Evolutionary conservation across 92 coral and sea anemone species (phyloP).

Genomic region (Palythoa heliodiscus): DNA sequence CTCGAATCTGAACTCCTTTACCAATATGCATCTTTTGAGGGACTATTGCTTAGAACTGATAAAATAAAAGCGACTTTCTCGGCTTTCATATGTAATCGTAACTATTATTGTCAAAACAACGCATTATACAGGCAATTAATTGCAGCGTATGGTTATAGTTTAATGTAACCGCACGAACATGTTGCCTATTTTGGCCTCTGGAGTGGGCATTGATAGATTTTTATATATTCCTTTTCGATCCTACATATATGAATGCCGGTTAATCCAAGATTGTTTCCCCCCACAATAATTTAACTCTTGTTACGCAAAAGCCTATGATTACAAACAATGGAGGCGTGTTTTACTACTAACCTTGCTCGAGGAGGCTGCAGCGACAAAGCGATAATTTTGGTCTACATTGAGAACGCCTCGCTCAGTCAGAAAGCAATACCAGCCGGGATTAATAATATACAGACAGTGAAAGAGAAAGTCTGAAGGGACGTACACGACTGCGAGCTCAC

Average conservation of each 20-base stretch:
- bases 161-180: conserved; percentile 53
- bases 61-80: conserved; percentile 37
- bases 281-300: conserved; percentile 27
- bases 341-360: conserved; percentile 23
- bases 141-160: conserved; percentile 61
- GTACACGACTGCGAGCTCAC: conserved; percentile 10
- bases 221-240: conserved; percentile 12
- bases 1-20: conserved; percentile 53
- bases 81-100: conserved; percentile 51
- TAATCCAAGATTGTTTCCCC: conserved; percentile 22
- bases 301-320: conserved; percentile 30
- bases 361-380: conserved; percentile 17
- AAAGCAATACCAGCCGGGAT: conserved; percentile 28
- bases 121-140: conserved; percentile 60
- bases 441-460: conserved; percentile 8
- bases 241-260: background rate
- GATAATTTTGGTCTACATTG: conserved; percentile 9
- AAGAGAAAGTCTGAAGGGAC: conserved; percentile 1
- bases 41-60: conserved; percentile 18
- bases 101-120: conserved; percentile 48
- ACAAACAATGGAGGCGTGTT: conserved; percentile 44
- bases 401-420: conserved; percentile 19
- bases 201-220: conserved; percentile 49
- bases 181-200: conserved; percentile 37
- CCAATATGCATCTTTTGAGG: conserved; percentile 36